Evolutionary conservation across 2,888 invertebrate genomes (phyloP).

Genomic region (Caenorhabditis afra): DNA sequence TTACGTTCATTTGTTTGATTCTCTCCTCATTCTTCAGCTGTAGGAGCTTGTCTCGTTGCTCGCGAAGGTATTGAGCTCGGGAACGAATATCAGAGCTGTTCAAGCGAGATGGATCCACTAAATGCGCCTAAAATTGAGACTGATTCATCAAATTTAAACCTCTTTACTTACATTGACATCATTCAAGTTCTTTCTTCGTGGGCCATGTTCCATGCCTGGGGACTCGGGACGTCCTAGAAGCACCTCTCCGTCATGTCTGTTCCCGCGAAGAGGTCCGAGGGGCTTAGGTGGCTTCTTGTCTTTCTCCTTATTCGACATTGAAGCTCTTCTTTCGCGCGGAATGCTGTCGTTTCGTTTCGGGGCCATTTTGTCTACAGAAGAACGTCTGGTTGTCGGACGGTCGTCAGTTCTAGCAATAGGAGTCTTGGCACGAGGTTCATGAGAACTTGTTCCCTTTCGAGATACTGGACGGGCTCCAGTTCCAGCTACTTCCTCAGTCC

Average conservation of each 20-base stretch:
- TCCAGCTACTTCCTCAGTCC: background rate
- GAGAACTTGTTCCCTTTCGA: conserved; percentile 6
- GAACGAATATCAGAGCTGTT: conserved; percentile 83
- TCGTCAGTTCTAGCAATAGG: conserved; percentile 17
- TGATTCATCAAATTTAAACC: background rate
- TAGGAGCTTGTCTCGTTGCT: conserved; percentile 92
- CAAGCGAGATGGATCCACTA: conserved; percentile 55
- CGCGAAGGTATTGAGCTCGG: conserved; percentile 90
- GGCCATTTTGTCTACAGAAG: conserved; percentile 39
- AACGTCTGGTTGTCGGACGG: conserved; percentile 35
- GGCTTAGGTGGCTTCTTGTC: conserved; percentile 44
- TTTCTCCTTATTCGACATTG: conserved; percentile 17
- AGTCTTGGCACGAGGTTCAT: conserved; percentile 37
- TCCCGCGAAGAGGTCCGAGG: conserved; percentile 28
- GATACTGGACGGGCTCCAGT: conserved; percentile 5
- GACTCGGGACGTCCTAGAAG: conserved; percentile 24
- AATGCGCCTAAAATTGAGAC: conserved; percentile 56
- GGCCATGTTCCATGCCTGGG: conserved; percentile 58
- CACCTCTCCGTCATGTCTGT: conserved; percentile 24
- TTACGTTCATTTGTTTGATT: conserved; percentile 83
- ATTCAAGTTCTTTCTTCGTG: conserved; percentile 61
- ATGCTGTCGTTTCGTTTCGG: conserved; percentile 43
- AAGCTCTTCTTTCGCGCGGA: conserved; percentile 22
- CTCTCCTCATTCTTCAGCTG: conserved; percentile 92
- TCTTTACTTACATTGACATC: conserved; percentile 61